Conservation (phyloP, 2,797 vertebrate species). For the Choloepus didactylus region DNA sequence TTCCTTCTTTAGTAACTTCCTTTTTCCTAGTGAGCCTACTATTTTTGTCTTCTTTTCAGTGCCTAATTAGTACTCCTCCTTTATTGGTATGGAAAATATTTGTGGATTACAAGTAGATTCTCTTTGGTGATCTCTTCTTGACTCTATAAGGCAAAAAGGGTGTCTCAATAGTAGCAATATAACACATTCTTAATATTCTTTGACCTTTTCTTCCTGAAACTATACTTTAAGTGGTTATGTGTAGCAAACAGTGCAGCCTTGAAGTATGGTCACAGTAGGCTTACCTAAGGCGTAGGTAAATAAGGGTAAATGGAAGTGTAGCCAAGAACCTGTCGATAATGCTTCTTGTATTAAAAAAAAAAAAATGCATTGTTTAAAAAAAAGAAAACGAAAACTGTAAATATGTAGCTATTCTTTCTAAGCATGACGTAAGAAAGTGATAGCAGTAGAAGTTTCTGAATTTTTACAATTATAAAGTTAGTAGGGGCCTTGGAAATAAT, state of each 20-base stretch:
- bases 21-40: neutral
- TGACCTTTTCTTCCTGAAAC: neutral
- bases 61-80: neutral
- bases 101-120: neutral
- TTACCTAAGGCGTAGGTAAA: neutral
- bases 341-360: neutral
- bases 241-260: neutral
- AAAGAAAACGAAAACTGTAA: neutral
- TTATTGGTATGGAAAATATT: neutral
- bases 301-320: neutral
- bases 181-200: neutral
- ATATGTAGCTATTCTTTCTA: neutral
- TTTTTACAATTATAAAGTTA: neutral
- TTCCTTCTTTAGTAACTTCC: neutral
- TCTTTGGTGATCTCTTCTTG: neutral
- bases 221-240: neutral
- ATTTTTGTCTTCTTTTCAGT: conserved; percentile 5
- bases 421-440: neutral
- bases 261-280: neutral
- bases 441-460: neutral
- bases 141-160: neutral
- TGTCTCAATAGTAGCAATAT: neutral
- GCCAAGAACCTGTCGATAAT: neutral
- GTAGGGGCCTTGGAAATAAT: neutral
- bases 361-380: neutral